phyloP scores from a whole-genome alignment of 2,888 invertebrate species.

The Yponomeuta cagnagella region DNA sequence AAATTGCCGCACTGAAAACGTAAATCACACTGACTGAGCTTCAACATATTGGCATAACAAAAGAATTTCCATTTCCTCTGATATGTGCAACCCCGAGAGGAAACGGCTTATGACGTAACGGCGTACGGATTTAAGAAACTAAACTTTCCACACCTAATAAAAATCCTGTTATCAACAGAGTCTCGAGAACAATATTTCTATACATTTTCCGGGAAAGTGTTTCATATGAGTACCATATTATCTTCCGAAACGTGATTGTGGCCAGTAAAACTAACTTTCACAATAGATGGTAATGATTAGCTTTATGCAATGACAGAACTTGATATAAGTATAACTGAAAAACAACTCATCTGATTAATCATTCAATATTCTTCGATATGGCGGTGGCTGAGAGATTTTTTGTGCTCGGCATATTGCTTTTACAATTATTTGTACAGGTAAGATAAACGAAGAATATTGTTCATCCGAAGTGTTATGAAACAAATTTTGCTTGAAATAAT shows the following conservation, averaged over 20 bases:
- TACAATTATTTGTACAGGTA: conserved; percentile 28
- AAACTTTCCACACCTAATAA: background rate
- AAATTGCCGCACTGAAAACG: background rate
- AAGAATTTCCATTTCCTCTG: background rate
- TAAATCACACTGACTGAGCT: background rate
- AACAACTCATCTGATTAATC: conserved; percentile 15
- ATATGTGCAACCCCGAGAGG: background rate
- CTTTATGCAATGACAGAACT: background rate
- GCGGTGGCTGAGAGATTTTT: conserved; percentile 33
- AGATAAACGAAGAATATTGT: conserved; percentile 8
- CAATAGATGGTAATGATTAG: background rate
- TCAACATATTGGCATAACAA: background rate
- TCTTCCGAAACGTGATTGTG: background rate
- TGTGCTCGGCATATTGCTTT: conserved; percentile 35
- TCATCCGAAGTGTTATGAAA: too few species aligned
- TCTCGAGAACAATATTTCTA: background rate
- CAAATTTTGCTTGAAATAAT: conserved; percentile 6
- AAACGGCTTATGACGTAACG: background rate
- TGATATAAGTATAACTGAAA: background rate
- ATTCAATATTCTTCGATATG: conserved; percentile 48
- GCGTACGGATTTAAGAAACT: background rate
- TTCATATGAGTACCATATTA: background rate
- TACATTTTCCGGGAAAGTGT: background rate
- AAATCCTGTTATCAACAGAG: background rate
- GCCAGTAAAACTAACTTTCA: background rate